Evolutionary conservation across 2,888 invertebrate species (phyloP).

Genomic region (Brachypalpus laphriformis): DNA sequence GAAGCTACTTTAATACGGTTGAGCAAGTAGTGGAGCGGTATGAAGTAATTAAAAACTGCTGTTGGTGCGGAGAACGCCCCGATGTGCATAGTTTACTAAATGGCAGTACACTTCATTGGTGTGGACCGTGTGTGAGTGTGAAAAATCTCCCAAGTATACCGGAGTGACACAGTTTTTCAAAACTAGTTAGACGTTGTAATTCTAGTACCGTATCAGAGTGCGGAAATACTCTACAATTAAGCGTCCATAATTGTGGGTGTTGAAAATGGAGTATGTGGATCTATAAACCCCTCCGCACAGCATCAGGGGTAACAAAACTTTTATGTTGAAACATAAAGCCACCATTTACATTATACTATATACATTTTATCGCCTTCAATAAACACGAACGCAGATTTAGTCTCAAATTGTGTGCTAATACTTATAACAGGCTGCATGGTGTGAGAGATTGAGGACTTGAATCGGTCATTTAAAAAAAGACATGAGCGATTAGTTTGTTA

Average conservation of each 20-base stretch:
- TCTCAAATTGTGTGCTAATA: no score
- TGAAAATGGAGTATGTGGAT: neutral
- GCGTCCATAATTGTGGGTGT: neutral
- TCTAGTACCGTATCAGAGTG: neutral
- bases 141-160: neutral
- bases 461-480: no score
- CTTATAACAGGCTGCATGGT: no score
- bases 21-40: neutral
- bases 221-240: constrained; percentile 10
- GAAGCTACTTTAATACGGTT: constrained; percentile 3
- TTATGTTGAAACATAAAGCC: no score
- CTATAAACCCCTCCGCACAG: neutral
- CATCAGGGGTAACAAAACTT: neutral
- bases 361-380: neutral
- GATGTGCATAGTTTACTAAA: constrained; percentile 17
- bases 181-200: neutral
- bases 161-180: constrained; percentile 2
- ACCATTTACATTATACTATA: neutral
- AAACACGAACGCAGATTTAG: no score
- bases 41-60: constrained; percentile 43
- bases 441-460: no score
- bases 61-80: neutral
- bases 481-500: no score
- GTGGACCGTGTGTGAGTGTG: neutral
- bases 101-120: neutral